Evolutionary conservation across 2,113 vertebrate species (phyloP), one percentile per base, ranked within the genome.

Genomic region (Andinoacara biseriatus): DNA sequence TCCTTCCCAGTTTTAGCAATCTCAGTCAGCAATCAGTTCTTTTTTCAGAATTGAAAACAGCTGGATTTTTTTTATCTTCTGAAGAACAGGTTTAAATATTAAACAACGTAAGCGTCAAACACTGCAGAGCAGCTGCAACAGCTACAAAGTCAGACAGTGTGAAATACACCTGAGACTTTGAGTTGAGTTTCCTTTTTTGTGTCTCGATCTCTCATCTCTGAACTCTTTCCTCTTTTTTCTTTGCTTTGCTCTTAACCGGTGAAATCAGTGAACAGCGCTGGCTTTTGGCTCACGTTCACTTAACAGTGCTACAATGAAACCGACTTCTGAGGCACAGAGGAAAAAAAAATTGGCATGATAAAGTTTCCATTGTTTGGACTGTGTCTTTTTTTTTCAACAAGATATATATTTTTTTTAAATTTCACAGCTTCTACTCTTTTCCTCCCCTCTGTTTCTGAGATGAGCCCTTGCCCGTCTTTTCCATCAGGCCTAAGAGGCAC

Each of bases 401-500:
- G n/a, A 63, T 15, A 7, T 33, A 33, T 33, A 33, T 63, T n/a
- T 22, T 63, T 67, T 67, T 40, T 35, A 8, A 8, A 13, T 46
- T 49, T 69, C 35, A 22, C 43, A 43, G 29, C 14, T 9, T 58
- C 5, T 5, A 10, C 57, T 76, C 33, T 18, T 7, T 33, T 31
- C 24, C 4, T 58, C 24, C 33, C 49, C 14, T n/a, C 22, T 33
- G 29, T 60, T 35, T 75, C 26, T 49, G 6, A 63, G 38, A 24
- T 60, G 22, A 10, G 18, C 76, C 54, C 11, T 33, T 52, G 43
- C 29, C 60, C 88, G 87, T 7, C 8, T 76, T 84, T 88, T 52
- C 58, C 82, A 83, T 90, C 78, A 84, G 78, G 40, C n/a, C 24
- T 6, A 8, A 26, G 29, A 81, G 80, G 75, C 7, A 33, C 62